Evolutionary conservation across 2,888 invertebrate genomes (phyloP), one percentile per base, ranked within the genome.

Genomic region (Scaptomyza reducta): DNA sequence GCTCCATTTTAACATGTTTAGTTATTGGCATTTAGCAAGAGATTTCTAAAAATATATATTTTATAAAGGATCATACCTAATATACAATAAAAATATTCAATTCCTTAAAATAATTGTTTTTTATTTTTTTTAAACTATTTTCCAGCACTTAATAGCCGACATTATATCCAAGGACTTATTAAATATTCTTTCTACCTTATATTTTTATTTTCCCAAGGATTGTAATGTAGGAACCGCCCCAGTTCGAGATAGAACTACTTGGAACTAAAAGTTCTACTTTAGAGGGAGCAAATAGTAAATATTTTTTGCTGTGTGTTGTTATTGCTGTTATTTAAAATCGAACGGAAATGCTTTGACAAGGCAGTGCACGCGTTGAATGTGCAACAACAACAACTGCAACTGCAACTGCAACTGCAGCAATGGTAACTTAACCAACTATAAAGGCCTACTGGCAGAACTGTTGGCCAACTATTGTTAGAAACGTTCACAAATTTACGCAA

Each of bases 381-480:
- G 22, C 22, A 50, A 50, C 49, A 50, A 50, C 22, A 35, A 13
- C 7, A 47, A 14, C 31, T 9, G 22, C 31, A 29, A 6, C 1
- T 31, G 9, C 29, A 47, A 2, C 6, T 11, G 7, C 22, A 47
- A 2, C 6, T 10, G 7, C 14, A 42, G 16, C 16, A 27, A 6
- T 31, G 31, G 9, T 22, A 45, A 31, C 35, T n/a, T 33, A 33
- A 33, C 33, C 6, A 50, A 35, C 22, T 7, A n/a, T 27, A 16
- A 46, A 46, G 18, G 31, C 46, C 18, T 35, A 35, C 16, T 16
- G 18, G 60, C 3, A 27, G 77, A 85, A 82, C 68, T 74, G 61
- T 79, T 81, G 51, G 66, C 87, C 75, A 84, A 84, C 84, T 84
- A 78, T 88, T 88, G 84, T 84, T 84, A 87, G 88, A 83, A 87